A percentile compares a stretch with the other conserved stretches of the same genome.
Evolutionary conservation across 2,888 invertebrate genomes (phyloP).

Genomic region (Hedya salicella): DNA sequence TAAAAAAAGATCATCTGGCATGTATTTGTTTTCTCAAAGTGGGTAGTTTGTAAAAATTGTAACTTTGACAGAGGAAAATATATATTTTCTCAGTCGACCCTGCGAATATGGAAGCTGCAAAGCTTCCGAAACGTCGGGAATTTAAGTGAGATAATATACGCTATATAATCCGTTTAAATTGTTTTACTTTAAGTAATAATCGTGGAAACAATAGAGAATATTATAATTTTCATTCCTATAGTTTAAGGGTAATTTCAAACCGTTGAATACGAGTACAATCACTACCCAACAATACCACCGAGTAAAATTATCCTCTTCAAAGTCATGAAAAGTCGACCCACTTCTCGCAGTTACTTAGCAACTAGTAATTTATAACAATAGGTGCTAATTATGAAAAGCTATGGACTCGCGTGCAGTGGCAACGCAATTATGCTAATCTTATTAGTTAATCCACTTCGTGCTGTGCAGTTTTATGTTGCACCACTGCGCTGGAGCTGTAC

Average conservation of each 20-base stretch:
- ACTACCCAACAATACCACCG: slow-evolving; percentile 14
- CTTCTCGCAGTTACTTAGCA: slow-evolving; percentile 38
- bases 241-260: not conserved
- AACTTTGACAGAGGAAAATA: too few species aligned
- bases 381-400: slow-evolving; percentile 77
- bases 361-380: slow-evolving; percentile 58
- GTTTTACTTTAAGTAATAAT: too few species aligned
- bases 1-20: too few species aligned
- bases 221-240: too few species aligned
- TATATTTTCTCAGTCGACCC: too few species aligned
- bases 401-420: slow-evolving; percentile 73
- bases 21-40: too few species aligned
- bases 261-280: not conserved
- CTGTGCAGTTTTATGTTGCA: slow-evolving; percentile 67
- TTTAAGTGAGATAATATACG: too few species aligned
- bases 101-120: too few species aligned
- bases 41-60: too few species aligned
- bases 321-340: slow-evolving; percentile 27
- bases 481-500: slow-evolving; percentile 45
- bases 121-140: too few species aligned
- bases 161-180: too few species aligned
- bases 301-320: slow-evolving; percentile 9
- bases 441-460: slow-evolving; percentile 79
- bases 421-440: slow-evolving; percentile 80
- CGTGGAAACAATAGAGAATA: too few species aligned